Evolutionary conservation across 2,797 vertebrate genomes (phyloP), one percentile per base, ranked within the genome.

Genomic region (Cyprinella venusta): DNA sequence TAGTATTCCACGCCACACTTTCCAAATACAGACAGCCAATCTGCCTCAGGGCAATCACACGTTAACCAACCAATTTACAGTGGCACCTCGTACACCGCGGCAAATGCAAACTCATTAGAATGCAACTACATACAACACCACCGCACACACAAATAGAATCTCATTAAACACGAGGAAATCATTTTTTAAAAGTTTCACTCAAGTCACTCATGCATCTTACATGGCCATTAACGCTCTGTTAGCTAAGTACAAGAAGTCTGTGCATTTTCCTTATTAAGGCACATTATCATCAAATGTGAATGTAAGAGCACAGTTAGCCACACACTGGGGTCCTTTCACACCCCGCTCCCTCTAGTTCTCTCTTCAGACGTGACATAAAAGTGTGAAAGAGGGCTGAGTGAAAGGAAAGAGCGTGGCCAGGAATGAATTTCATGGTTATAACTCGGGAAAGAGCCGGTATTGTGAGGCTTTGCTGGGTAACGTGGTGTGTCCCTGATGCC

Each of bases 21-120:
- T 40, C 65, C 45, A 72, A 56, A 70, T 26, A 71, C 61, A 83
- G 54, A 83, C 74, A 85, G 78, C 72, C 82, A 83, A 83, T 84
- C 82, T 87, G 87, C 82, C 56, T 48, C 33, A 26, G 80, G 84
- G 81, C 8, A 63, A 79, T 80, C 75, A 81, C 74, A 86, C 77
- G 61, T 86, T 87, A 85, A 45, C 79, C 81, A 78, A 82, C 70
- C 64, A 84, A 83, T 86, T 81, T 86, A 70, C 72, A 67, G 82
- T 83, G 64, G 45, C 68, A 82, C 61, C 67, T 70, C 59, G 40
- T 70, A 48, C 75, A 36, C 50, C 64, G 8, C 24, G 15, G 78
- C 63, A 85, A 76, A 80, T 59, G 56, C 68, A 84, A 40, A 70
- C 68, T 76, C 74, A 76, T 81, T 84, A 78, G 79, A 9, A 79